phyloP scores from a whole-genome alignment of 2,113 vertebrate species.

The Solenodon paradoxus region DNA sequence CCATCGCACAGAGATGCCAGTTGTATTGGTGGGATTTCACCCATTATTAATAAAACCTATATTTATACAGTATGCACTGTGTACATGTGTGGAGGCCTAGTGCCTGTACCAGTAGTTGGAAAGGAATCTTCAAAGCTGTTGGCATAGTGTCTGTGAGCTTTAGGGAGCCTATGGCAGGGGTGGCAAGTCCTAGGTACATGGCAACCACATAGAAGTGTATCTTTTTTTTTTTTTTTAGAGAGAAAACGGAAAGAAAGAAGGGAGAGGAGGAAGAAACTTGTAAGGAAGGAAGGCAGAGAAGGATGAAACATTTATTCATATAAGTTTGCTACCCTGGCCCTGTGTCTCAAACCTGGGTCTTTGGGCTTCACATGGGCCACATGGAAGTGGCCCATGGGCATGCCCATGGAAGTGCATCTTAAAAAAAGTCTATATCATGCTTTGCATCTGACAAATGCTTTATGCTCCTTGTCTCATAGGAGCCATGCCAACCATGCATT shows the following conservation, averaged over 20 bases:
- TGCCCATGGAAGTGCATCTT: background rate
- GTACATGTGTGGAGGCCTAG: background rate
- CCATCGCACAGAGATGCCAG: conserved; percentile 61
- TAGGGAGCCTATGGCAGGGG: too few relatives aligned
- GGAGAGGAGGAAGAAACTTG: too few relatives aligned
- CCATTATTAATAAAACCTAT: conserved; percentile 86
- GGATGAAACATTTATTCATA: too few relatives aligned
- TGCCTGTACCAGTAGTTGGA: too few relatives aligned
- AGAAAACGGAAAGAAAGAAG: too few relatives aligned
- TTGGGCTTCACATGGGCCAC: too few relatives aligned
- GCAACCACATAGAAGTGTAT: background rate
- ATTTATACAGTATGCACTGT: conserved; percentile 82
- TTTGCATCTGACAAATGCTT: background rate
- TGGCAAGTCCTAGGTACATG: background rate
- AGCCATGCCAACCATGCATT: background rate
- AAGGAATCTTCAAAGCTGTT: background rate
- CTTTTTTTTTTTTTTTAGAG: too few relatives aligned
- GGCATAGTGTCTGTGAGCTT: background rate
- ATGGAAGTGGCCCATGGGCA: background rate
- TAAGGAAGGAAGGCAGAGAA: too few relatives aligned
- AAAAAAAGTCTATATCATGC: background rate
- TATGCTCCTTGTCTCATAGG: background rate
- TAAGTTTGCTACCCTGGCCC: too few relatives aligned
- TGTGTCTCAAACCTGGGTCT: too few relatives aligned
- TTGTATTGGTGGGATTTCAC: conserved; percentile 81